Base-by-base conservation (phyloP, 2,113 vertebrate species). In the Isurus oxyrinchus region DNA sequence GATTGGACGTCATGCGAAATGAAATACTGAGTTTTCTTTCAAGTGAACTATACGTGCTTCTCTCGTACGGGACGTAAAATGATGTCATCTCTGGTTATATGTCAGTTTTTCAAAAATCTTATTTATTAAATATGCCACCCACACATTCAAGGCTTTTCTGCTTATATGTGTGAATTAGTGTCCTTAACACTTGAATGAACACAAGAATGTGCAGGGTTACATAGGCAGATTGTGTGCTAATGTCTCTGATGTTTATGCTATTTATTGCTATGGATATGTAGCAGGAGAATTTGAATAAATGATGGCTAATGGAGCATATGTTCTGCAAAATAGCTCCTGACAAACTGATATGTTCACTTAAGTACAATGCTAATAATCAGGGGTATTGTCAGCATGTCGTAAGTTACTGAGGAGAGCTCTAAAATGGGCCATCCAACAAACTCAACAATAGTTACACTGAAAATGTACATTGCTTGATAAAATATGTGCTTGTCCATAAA, bases 191-290 rank as follows among this genome's bases (percentile, higher is more conserved):
- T 59, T 90, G 53, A 90, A 90, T 57, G 53, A 59, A 90, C 53
- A 35, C 13, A 90, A 87, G 53, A 87, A 88, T 88, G 44, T 53
- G 49, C 86, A 3, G 86, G 86, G 44, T 87, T 88, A 53, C 86
- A 55, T 35, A 93, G 59, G 59, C 90, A 61, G 57, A 40, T 40
- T 61, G 59, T 84, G 81, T 44, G 4, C 16, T 84, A 44, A 19
- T 94, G 63, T 94, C 90, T 66, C 35, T 59, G 86, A 63, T 61
- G 59, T 94, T 94, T 40, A 40, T 59, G n/a, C 35, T 90, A 57
- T 90, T 90, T 90, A 90, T 90, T 57, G 87, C 87, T 63, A 40
- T 94, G 90, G 59, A 94, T 94, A n/a, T 63, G 59, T 40, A 93
- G 59, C 35, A 40, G 59, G 59, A 7, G 59, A 66, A 63, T 94